Conservation (phyloP, 2,113 vertebrate species). For the Galeopterus variegatus region DNA sequence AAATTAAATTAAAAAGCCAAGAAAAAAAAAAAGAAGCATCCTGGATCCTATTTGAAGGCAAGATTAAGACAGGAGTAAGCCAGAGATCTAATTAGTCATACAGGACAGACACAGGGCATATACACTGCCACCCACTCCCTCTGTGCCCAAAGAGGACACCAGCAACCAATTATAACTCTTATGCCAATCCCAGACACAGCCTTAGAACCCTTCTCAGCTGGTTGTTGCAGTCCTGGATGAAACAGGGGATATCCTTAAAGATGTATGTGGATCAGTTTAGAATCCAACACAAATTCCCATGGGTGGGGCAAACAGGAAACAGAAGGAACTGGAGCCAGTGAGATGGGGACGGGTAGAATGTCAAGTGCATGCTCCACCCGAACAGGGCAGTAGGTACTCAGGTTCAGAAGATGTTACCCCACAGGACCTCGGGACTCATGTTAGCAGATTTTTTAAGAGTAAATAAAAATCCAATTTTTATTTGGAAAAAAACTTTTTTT, state of each 20-base stretch:
- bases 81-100: background rate
- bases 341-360: background rate
- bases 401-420: background rate
- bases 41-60: background rate
- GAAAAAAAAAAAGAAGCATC: background rate
- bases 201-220: background rate
- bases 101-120: background rate
- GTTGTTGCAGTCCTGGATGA: background rate
- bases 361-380: background rate
- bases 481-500: background rate
- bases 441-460: background rate
- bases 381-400: background rate
- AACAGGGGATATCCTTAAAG: background rate
- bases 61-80: background rate
- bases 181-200: background rate
- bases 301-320: background rate
- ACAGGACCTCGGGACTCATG: background rate
- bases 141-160: background rate
- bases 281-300: background rate
- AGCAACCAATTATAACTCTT: background rate
- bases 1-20: no score
- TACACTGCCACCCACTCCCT: background rate
- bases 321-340: background rate
- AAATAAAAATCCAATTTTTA: conserved; percentile 59
- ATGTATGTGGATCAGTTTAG: background rate